Conservation (phyloP, 2,888 invertebrate genomes). For the Pedicia rivosa region DNA sequence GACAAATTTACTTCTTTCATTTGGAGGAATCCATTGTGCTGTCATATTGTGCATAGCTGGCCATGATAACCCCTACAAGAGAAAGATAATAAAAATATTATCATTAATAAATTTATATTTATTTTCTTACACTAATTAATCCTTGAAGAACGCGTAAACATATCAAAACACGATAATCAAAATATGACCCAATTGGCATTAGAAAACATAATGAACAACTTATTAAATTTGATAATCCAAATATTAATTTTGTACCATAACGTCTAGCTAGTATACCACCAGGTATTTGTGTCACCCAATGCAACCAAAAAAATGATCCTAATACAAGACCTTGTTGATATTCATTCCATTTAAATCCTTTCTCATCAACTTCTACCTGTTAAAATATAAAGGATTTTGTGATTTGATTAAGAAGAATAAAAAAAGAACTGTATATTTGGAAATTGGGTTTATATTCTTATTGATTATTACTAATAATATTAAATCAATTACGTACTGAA, state of each 20-base stretch:
- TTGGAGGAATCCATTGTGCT: constrained; percentile 69
- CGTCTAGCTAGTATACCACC: constrained; percentile 51
- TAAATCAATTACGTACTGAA: too few relatives aligned
- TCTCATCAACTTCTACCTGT: constrained; percentile 19
- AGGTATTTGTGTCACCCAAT: constrained; percentile 54
- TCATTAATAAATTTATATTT: neutral
- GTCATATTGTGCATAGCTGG: constrained; percentile 67
- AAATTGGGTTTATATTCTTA: too few relatives aligned
- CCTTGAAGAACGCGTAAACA: constrained; percentile 49
- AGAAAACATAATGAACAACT: constrained; percentile 46
- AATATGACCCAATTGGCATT: constrained; percentile 44
- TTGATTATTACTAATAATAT: too few relatives aligned
- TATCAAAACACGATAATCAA: constrained; percentile 39
- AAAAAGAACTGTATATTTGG: too few relatives aligned
- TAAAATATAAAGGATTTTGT: too few relatives aligned
- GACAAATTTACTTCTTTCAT: constrained; percentile 57
- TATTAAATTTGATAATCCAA: constrained; percentile 46
- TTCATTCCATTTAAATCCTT: constrained; percentile 44
- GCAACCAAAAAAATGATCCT: constrained; percentile 57
- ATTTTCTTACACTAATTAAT: constrained; percentile 41
- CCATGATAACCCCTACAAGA: constrained; percentile 44
- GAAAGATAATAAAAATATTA: neutral
- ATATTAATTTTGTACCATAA: constrained; percentile 54
- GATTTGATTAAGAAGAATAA: too few relatives aligned
- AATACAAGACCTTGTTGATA: constrained; percentile 44